Evolutionary conservation across 2,797 vertebrate genomes (phyloP).

Genomic region (Ctenopoma multispine): DNA sequence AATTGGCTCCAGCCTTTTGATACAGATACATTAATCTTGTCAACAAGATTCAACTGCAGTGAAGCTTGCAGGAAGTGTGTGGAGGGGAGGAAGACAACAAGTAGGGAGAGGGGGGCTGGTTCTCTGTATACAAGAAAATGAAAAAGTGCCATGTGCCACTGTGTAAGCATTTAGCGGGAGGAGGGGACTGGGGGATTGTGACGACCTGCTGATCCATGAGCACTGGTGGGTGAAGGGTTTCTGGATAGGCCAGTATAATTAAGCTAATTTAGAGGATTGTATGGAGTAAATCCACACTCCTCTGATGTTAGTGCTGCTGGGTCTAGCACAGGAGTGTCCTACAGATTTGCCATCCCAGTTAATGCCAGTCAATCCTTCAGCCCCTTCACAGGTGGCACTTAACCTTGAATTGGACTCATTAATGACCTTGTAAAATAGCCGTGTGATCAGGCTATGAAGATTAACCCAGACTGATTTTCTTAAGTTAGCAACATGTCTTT

Average conservation of each 20-base stretch:
- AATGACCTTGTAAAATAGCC: conserved; percentile 77
- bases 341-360: conserved; percentile 71
- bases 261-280: conserved; percentile 83
- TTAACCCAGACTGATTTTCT: conserved; percentile 81
- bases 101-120: conserved; percentile 14
- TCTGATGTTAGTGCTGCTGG: conserved; percentile 61
- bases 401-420: conserved; percentile 78
- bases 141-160: conserved; percentile 77
- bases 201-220: conserved; percentile 73
- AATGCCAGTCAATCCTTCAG: conserved; percentile 77
- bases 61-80: conserved; percentile 65
- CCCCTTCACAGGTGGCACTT: conserved; percentile 67
- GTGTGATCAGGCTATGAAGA: conserved; percentile 76
- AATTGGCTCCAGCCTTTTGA: conserved; percentile 81
- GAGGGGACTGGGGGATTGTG: conserved; percentile 67
- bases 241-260: conserved; percentile 77
- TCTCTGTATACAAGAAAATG: conserved; percentile 53
- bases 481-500: conserved; percentile 79
- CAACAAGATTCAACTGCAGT: conserved; percentile 77
- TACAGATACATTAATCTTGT: conserved; percentile 83
- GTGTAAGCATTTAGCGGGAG: conserved; percentile 56
- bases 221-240: conserved; percentile 55
- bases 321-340: conserved; percentile 43
- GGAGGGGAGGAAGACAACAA: background rate
- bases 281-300: conserved; percentile 77